Base-by-base conservation (phyloP, 23 tunicate genomes). In the Ciona savignyi region DNA sequence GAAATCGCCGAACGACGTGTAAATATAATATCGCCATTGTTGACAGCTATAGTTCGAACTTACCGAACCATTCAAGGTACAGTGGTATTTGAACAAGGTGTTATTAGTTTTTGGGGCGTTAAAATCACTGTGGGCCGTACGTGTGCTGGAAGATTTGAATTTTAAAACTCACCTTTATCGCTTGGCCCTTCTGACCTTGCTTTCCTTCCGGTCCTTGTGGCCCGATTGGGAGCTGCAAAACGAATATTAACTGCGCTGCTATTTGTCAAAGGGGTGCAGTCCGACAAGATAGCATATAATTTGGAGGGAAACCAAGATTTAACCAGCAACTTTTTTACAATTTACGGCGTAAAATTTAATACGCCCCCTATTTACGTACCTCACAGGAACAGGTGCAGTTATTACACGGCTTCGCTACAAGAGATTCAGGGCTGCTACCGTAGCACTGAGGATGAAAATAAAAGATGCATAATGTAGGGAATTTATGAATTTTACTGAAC, bases 361-460 rank as follows among this genome's bases (percentile, higher is more conserved):
- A n/a, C n/a, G n/a, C n/a, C n/a, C n/a, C n/a, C n/a, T n/a, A n/a
- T n/a, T 65, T 72, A 60, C 77, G 30, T 77, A 87, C 95, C 82
- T 87, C 95, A 51, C 95, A 87, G 21, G 68, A 35, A 48, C 95
- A 87, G 56, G 77, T 87, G 68, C 95, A 87, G 72, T 75, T 87
- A 60, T 76, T 81, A 78, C 95, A 87, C 9, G 78, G 29, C 27
- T 20, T 15, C 33, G 74, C 72, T 3, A 29, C 51, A 1, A 29
- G n/a, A 11, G 2, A 22, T 19, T 30, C 81, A 29, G 35, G 49
- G 6, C 32, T 23, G 1, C n/a, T 9, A 19, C 32, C 51, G 29
- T 60, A 60, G 48, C 78, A 74, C 78, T 74, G 62, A 25, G 49
- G 1, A 15, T 29, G n/a, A 2, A 67, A 1, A 67, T n/a, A n/a